Base-by-base conservation (phyloP, 1,140 invertebrate species). In the Calephelis virginiensis region DNA sequence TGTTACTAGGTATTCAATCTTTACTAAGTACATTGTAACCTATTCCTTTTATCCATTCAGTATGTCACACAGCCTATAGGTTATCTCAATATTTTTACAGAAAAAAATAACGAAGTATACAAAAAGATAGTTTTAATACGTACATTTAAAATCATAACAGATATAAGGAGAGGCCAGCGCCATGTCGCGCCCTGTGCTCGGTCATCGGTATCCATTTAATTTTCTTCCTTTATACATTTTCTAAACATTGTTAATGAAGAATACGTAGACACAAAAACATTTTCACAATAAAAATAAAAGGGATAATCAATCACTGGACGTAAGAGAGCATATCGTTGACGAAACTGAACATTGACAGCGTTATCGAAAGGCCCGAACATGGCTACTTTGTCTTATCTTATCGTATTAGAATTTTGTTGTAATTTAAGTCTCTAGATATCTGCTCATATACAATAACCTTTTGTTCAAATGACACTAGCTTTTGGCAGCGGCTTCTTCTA, bases 381-480 rank as follows among this genome's bases (percentile, higher is more conserved):
- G 74, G 75, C 74, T 82, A 82, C 84, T 85, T 86, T 76, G 82
- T 78, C 80, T 89, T 88, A 90, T 90, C 87, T 90, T 86, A 90
- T 90, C 86, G 71, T 73, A 56, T 74, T 75, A 77, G 73, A 77
- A 76, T 77, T 77, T 75, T 69, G 69, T 80, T 46, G 64, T 73
- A 70, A 74, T 73, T 68, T 69, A 73, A 68, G 63, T 77, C 53
- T 49, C 48, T 64, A 45, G 63, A 53, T 40, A 43, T 56, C 53
- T 37, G 37, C 14, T 56, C 63, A 1, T 49, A 64, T 11, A 64
- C 28, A 64, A 43, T 53, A 40, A 64, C 13, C 17, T 64, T 49
- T 64, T 37, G 28, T 48, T 56, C 38, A 50, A 17, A n/a, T 43
- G 1, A 43, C 8, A 8, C 40, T 43, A 43, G 1, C 6, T 5